Evolutionary conservation across 1,140 invertebrate species (phyloP), one percentile per base, ranked within the genome.

Genomic region (Hydropsyche tenuis): DNA sequence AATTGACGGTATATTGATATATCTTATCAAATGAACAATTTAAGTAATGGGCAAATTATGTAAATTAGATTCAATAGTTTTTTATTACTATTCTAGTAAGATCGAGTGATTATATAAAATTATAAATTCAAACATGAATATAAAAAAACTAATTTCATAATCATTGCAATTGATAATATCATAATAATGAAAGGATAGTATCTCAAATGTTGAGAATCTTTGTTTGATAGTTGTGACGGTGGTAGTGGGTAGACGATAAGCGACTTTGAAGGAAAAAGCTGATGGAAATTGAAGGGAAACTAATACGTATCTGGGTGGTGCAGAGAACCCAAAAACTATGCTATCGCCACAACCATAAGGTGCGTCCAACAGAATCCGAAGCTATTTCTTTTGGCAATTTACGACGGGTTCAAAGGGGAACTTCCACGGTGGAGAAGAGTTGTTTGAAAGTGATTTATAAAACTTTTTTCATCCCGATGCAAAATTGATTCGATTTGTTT

Each of bases 381-480:
- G 16, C n/a, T 12, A 66, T 66, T 43, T 22, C 64, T 69, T 62
- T 48, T 23, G 65, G 3, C 65, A 23, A 69, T 69, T 25, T 64
- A 22, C 16, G 6, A 16, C 16, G 43, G 46, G 48, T 69, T 69
- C 23, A 46, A 46, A 69, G 23, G 46, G 65, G 23, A 69, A 69
- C 65, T 69, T 69, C 45, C 30, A 9, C 30, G 3, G 30, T n/a
- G 30, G 9, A 37, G 43, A 27, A 69, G 65, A 69, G 43, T 69
- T 48, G 65, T 69, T 69, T 20, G 25, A 27, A 69, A 69, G 65
- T 51, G 65, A 69, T 69, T 69, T 69, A 51, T 51, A 51, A 69
- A 69, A 69, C 43, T 69, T 69, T 69, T 69, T 69, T 69, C 65
- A 69, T 69, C 65, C 14, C 46, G 23, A 48, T 69, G 65, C 46